Percentiles rank a stretch among this genome's conserved stretches.
Evolutionary conservation across 2,113 vertebrate species (phyloP).

Genomic region (Phalacrocorax brasilianus): DNA sequence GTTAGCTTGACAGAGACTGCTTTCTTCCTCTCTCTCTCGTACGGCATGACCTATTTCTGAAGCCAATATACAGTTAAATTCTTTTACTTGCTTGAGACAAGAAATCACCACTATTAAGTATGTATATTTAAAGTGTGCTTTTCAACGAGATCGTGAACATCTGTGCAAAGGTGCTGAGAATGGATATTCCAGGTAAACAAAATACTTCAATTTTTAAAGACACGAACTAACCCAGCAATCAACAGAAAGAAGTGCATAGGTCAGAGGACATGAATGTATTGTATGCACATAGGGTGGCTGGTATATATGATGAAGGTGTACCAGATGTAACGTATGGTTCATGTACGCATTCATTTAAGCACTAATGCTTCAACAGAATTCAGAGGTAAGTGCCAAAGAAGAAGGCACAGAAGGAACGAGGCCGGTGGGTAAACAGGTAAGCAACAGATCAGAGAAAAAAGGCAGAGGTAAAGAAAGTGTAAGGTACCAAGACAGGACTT

Average conservation of each 20-base stretch:
- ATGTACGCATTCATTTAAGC: not conserved
- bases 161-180: not conserved
- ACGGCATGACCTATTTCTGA: not conserved
- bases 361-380: not conserved
- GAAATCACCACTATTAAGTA: not conserved
- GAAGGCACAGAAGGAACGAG: not conserved
- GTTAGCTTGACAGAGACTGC: not conserved
- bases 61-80: not conserved
- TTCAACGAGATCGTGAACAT: not conserved
- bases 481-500: not conserved
- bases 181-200: not conserved
- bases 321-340: not conserved
- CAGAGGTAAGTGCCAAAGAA: not conserved
- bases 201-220: not conserved
- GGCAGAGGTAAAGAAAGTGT: not conserved
- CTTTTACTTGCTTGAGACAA: not conserved
- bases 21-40: not conserved
- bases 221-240: not conserved
- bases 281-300: not conserved
- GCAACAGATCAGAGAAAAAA: not conserved
- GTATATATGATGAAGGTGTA: not conserved
- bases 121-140: not conserved
- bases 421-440: not conserved
- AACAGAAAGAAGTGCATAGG: not conserved
- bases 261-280: rapidly evolving